Conservation (phyloP, 1,140 invertebrate genomes). For the roundworm (Caenorhabditis elegans) region DNA sequence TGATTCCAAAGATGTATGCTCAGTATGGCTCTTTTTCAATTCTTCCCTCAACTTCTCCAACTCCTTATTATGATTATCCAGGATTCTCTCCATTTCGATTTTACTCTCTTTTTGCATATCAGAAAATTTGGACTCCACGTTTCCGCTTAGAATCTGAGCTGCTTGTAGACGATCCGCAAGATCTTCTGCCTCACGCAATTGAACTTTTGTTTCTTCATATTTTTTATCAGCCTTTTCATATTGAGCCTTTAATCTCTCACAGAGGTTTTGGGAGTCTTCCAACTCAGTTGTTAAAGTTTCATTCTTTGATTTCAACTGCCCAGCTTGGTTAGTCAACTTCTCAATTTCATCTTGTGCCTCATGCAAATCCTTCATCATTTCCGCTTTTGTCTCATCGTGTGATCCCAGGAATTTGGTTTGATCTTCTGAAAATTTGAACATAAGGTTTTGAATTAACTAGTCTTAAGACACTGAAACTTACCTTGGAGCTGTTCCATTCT, state of each 20-base stretch:
- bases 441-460: too few relatives aligned
- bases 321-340: not conserved
- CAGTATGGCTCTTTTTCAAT: slow-evolving; percentile 11
- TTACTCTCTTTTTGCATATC: not conserved
- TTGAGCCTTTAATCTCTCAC: not conserved
- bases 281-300: not conserved
- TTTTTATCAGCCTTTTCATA: not conserved
- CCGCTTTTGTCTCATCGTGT: not conserved
- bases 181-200: not conserved
- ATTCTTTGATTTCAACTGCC: slow-evolving; percentile 9
- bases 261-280: not conserved
- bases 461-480: not conserved
- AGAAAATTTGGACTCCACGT: slow-evolving; percentile 3
- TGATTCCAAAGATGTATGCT: not conserved
- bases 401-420: not conserved
- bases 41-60: not conserved
- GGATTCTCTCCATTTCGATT: not conserved
- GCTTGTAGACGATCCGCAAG: slow-evolving; percentile 2
- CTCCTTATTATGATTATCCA: slow-evolving; percentile 1
- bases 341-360: not conserved
- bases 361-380: not conserved
- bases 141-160: not conserved
- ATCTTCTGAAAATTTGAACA: slow-evolving; percentile 3
- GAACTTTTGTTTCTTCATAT: not conserved
- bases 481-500: slow-evolving; percentile 4